These are phyloP conservation scores for Macheiramphus alcinus DNA, from an alignment of 2,113 vertebrate species.

Conservation along the genomic window DNA sequence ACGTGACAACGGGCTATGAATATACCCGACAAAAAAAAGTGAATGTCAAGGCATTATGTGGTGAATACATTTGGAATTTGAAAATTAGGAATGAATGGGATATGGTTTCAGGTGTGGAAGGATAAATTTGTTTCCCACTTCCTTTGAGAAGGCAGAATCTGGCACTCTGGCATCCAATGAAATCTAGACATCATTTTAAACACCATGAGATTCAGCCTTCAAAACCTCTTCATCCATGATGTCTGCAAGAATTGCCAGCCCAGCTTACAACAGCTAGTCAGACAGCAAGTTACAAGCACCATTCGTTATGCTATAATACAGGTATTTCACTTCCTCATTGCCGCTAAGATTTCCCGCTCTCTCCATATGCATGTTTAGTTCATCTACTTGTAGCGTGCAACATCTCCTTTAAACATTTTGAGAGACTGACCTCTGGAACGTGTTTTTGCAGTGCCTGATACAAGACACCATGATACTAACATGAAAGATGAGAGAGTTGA, in stretches of 20 bases:
- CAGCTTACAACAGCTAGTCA: neutral
- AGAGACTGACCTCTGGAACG: neutral
- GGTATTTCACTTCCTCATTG: neutral
- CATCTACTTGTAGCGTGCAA: neutral
- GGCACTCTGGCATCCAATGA: neutral
- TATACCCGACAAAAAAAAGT: neutral
- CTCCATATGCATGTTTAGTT: neutral
- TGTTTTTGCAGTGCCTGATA: neutral
- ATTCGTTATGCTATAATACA: neutral
- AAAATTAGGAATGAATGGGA: neutral
- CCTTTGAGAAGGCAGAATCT: neutral
- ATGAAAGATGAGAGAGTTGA: neutral
- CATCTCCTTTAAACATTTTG: neutral
- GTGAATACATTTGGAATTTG: neutral
- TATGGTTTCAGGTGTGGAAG: neutral
- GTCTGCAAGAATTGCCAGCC: neutral
- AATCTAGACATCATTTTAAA: neutral
- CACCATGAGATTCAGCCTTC: neutral
- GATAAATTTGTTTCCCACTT: neutral
- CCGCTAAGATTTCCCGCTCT: neutral
- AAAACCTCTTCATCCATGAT: neutral
- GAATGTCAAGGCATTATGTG: neutral
- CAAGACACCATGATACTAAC: neutral
- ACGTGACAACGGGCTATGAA: neutral
- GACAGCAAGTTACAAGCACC: neutral